Base-by-base conservation (phyloP, 2,888 invertebrate species). In the Eilema griseolum region DNA sequence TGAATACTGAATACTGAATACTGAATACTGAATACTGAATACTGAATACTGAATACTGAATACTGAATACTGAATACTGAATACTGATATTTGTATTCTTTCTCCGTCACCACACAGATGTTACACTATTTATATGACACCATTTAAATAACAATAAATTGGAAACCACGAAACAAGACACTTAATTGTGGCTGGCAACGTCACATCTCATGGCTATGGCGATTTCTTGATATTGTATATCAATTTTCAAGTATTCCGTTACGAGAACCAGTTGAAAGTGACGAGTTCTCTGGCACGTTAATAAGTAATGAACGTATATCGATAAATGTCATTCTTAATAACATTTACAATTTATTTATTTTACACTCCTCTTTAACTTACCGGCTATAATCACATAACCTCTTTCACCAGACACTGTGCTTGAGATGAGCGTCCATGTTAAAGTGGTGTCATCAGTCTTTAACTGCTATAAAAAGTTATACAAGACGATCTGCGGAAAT, bases 401-500 rank as follows among this genome's bases (percentile, higher is more conserved):
- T 33, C 26, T 37, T 23, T 33, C 20, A 11, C 7, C 7, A 61
- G n/a, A 0, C 20, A 16, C 3, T 8, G 24, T 14, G 24, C 16
- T n/a, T 41, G 2, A 61, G 16, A 52, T 28, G 26, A 57, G 46
- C 20, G 71, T 0, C 67, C 72, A 69, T 46, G 10, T 61, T 61
- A 71, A 5, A 67, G 1, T 74, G 72, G 75, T 31, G 14, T 0
- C n/a, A 0, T 33, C 33, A 28, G 28, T 60, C 28, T 14, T 26
- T 26, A 31, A n/a, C 24, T 37, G 61, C 61, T 72, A 76, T 80
- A 81, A 85, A 85, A 81, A 76, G 75, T 74, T 74, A 70, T 75
- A 68, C 68, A 31, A 24, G 59, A 37, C 71, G 80, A 80, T 84
- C 86, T 86, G 86, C 85, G 85, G 86, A 88, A 85, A 89, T 88